These are phyloP conservation scores for Diarsia mendica DNA, from an alignment of 2,888 invertebrate species.

Conservation along the genomic window DNA sequence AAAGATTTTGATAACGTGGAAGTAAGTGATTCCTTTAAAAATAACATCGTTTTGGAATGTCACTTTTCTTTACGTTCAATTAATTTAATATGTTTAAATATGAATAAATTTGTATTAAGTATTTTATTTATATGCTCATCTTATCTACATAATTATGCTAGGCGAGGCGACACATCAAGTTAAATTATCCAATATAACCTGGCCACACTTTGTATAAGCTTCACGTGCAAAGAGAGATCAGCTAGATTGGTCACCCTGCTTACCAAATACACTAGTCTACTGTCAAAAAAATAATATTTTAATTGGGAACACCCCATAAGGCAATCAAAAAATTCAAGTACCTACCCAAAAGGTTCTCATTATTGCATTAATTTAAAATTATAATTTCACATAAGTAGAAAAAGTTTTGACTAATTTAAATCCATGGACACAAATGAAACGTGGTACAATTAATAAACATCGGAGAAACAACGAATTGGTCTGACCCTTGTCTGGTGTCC, in stretches of 20 bases:
- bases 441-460: constrained; percentile 71
- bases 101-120: too few species aligned
- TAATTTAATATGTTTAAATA: too few species aligned
- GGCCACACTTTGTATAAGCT: too few species aligned
- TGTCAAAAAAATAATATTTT: background rate
- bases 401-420: constrained; percentile 68
- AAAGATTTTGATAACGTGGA: background rate
- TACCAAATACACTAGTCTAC: background rate
- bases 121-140: background rate
- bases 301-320: background rate
- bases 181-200: too few species aligned
- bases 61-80: too few species aligned
- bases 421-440: constrained; percentile 68
- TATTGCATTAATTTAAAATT: background rate
- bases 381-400: background rate
- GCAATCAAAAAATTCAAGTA: background rate
- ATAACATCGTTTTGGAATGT: background rate
- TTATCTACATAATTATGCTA: too few species aligned
- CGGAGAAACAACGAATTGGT: constrained; percentile 75
- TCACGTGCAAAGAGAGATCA: too few species aligned
- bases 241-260: too few species aligned
- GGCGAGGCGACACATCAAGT: too few species aligned
- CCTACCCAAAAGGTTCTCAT: background rate
- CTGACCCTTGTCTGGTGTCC: constrained; percentile 78
- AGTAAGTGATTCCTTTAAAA: background rate